Evolutionary conservation across 2,797 vertebrate genomes (phyloP).

Genomic region (Salarias fasciatus): DNA sequence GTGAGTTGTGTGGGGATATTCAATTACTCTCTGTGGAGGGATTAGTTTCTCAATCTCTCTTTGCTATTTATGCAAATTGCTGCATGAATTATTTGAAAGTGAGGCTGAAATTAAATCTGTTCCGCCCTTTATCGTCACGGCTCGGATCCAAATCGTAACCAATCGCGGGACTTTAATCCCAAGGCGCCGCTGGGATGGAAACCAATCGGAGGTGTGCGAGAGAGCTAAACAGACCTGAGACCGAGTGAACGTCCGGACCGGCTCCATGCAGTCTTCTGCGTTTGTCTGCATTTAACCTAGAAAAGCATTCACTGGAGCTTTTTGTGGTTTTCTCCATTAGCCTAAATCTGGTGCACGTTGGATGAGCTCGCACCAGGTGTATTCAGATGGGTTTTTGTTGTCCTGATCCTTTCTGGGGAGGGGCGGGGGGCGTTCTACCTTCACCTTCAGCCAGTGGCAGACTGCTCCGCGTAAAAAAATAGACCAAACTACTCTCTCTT

Average conservation of each 20-base stretch:
- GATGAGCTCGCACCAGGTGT: slow-evolving; percentile 32
- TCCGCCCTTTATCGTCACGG: slow-evolving; percentile 19
- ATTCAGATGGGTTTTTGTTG: slow-evolving; percentile 33
- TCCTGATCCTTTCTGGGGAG: slow-evolving; percentile 53
- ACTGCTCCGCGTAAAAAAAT: slow-evolving; percentile 83
- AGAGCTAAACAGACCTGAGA: slow-evolving; percentile 70
- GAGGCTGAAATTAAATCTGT: slow-evolving; percentile 38
- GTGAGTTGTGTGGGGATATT: slow-evolving; percentile 27
- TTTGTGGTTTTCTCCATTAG: slow-evolving; percentile 13
- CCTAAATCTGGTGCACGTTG: slow-evolving; percentile 32
- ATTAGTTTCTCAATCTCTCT: slow-evolving; percentile 38
- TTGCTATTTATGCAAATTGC: slow-evolving; percentile 49
- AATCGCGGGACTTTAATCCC: slow-evolving; percentile 14
- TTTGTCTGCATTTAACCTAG: slow-evolving; percentile 10
- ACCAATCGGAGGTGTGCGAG: slow-evolving; percentile 41
- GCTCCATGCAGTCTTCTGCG: slow-evolving; percentile 38
- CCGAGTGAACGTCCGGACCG: slow-evolving; percentile 64
- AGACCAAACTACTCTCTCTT: slow-evolving; percentile 78
- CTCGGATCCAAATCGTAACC: slow-evolving; percentile 36
- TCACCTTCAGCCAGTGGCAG: slow-evolving; percentile 62
- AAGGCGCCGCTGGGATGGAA: slow-evolving; percentile 36
- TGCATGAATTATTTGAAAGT: slow-evolving; percentile 38
- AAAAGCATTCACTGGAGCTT: slow-evolving; percentile 19
- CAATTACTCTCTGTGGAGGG: slow-evolving; percentile 17
- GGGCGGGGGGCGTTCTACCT: slow-evolving; percentile 61